A percentile compares a stretch with the other conserved stretches of the same genome.
phyloP scores from a whole-genome alignment of 1,140 invertebrate species.

The Drosophila kohkoa region DNA sequence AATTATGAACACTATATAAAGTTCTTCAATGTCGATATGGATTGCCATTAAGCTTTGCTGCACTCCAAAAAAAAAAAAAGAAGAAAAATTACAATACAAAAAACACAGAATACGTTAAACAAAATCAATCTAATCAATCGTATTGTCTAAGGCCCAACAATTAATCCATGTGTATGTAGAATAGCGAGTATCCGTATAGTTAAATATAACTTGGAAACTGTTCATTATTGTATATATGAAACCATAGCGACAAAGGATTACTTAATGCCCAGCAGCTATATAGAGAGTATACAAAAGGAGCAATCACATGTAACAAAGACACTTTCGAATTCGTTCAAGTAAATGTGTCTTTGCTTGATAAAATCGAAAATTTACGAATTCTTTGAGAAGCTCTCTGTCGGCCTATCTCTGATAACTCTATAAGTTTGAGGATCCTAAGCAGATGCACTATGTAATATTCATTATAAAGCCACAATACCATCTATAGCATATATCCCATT shows the following conservation, averaged over 20 bases:
- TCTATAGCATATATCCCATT: neutral
- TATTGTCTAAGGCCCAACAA: conserved; percentile 21
- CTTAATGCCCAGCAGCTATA: no score
- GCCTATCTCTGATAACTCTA: no score
- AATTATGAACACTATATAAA: neutral
- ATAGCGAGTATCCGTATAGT: neutral
- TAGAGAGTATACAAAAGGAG: no score
- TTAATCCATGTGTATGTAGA: conserved; percentile 8
- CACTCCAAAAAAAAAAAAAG: no score
- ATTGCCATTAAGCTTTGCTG: neutral
- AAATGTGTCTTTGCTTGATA: no score
- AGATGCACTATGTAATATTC: neutral
- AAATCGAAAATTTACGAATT: no score
- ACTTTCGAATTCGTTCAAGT: no score
- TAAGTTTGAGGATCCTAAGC: no score
- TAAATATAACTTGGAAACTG: neutral
- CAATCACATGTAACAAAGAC: no score
- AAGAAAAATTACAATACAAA: no score
- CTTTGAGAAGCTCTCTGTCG: no score
- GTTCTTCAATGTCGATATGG: neutral
- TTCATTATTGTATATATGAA: conserved; percentile 13
- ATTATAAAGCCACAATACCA: neutral
- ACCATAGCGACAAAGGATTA: neutral
- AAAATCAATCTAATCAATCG: neutral
- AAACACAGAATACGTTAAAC: no score